Base-by-base conservation (phyloP, 2,888 invertebrate genomes). In the Agriotes lineatus region DNA sequence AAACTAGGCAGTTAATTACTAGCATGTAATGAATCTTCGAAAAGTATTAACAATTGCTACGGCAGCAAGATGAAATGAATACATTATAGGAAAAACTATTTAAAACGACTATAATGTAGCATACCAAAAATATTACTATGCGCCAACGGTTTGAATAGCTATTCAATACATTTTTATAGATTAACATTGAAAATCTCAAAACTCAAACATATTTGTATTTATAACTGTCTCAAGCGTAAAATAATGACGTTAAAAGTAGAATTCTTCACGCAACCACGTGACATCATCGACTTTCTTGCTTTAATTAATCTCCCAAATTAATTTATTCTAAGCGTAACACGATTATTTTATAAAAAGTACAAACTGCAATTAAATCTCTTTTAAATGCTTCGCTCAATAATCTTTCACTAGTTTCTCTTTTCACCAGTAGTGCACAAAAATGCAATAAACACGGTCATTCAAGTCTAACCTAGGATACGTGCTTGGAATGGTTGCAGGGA, bases 401-500 rank as follows among this genome's bases (percentile, higher is more conserved):
- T 35, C 56, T 33, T 56, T 56, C 37, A 37, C 56, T 37, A 52
- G 37, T 56, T 56, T 56, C 56, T 56, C 56, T 56, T 56, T 56
- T 19, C 33, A 50, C 37, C 20, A 37, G 37, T 37, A 56, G 56
- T 37, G 37, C 33, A 56, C 56, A 56, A 56, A 50, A 56, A 56
- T 56, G 56, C 56, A 56, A 56, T 35, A 37, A 50, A 1, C 22
- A 37, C 37, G 37, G 19, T 50, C 56, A 37, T 37, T 37, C 56
- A 37, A 56, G 35, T 56, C 56, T 33, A 56, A 50, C 45, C 50
- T 30, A 50, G 14, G 50, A 50, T 20, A 56, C 56, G 37, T 56
- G 56, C 35, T 56, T 7, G 37, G 37, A 56, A 56, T 50, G 16
- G 50, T 50, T 14, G 45, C n/a, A 44, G 9, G 16, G 19, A 45